These are phyloP conservation scores for Rhizoglyphus robini DNA, from an alignment of 1,140 invertebrate species.

Conservation along the genomic window DNA sequence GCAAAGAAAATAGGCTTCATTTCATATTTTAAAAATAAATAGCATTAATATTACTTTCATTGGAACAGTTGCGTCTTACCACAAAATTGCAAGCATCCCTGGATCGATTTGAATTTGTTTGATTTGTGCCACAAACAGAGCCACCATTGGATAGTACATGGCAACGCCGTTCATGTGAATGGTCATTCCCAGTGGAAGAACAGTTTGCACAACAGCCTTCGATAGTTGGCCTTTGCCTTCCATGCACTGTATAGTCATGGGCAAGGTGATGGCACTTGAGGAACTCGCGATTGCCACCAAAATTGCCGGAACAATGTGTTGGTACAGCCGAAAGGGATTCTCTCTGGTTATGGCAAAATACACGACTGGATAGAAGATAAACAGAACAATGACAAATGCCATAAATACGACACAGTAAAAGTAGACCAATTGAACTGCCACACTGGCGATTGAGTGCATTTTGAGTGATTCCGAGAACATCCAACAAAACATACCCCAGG, in stretches of 20 bases:
- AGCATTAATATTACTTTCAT: not conserved
- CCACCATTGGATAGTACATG: conserved; percentile 68
- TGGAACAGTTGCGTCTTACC: not conserved
- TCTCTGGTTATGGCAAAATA: conserved; percentile 66
- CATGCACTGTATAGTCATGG: conserved; percentile 82
- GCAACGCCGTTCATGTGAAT: conserved; percentile 91
- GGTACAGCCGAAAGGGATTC: conserved; percentile 77
- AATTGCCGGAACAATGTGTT: conserved; percentile 62
- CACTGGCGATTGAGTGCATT: conserved; percentile 56
- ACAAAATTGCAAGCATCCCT: conserved; percentile 53
- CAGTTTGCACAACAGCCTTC: conserved; percentile 72
- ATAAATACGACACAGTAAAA: conserved; percentile 70
- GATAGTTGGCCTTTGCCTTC: conserved; percentile 79
- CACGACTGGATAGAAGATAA: conserved; percentile 65
- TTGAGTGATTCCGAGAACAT: conserved; percentile 78
- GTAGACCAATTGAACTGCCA: conserved; percentile 67
- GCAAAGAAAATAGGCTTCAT: conserved; percentile 1
- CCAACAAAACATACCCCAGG: conserved; percentile 73
- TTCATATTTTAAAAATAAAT: not conserved
- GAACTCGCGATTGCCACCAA: conserved; percentile 81
- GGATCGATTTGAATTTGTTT: conserved; percentile 56
- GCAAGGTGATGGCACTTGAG: conserved; percentile 84
- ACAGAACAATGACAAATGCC: conserved; percentile 71
- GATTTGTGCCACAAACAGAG: conserved; percentile 83
- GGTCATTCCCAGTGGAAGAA: conserved; percentile 78